Percentiles rank a stretch among this genome's conserved stretches.
phyloP scores from a whole-genome alignment of 2,888 invertebrate genomes.

The Myopa tessellatipennis region DNA sequence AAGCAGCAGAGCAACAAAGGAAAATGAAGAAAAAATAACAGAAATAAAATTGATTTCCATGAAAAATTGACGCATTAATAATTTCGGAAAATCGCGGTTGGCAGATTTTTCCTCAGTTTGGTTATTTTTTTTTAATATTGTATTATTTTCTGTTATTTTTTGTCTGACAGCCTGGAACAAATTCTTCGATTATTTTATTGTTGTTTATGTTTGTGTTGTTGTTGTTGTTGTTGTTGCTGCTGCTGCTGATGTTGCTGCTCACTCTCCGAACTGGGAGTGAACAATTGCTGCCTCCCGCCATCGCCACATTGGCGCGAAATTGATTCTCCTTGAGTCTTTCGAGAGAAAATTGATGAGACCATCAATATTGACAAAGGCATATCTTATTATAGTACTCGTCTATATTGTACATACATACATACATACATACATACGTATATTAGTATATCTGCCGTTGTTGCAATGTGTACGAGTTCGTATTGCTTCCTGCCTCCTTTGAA shows the following conservation, averaged over 20 bases:
- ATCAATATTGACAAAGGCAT: slow-evolving; percentile 60
- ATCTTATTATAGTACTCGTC: slow-evolving; percentile 47
- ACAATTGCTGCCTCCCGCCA: not conserved
- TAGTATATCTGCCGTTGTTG: no score
- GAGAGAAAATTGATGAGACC: slow-evolving; percentile 56
- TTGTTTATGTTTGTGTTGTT: not conserved
- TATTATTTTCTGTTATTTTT: not conserved
- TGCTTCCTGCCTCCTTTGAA: no score
- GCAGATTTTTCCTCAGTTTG: not conserved
- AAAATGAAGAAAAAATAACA: not conserved
- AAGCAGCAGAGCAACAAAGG: not conserved
- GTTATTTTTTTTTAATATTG: not conserved
- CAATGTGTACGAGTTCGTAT: no score
- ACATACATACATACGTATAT: no score
- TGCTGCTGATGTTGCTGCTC: no score
- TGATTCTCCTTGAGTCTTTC: slow-evolving; percentile 27
- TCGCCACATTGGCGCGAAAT: slow-evolving; percentile 14
- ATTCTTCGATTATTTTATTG: slow-evolving; percentile 8
- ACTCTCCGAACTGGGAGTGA: not conserved
- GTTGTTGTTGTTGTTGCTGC: not conserved
- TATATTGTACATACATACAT: no score
- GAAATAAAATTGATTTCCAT: slow-evolving; percentile 17
- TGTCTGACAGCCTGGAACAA: not conserved
- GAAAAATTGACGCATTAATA: slow-evolving; percentile 24
- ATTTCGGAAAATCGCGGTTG: slow-evolving; percentile 19